A percentile compares a stretch with the other conserved stretches of the same genome.
These are phyloP conservation scores for Coleophora flavipennella DNA, from an alignment of 2,888 invertebrate genomes.

Conservation along the genomic window DNA sequence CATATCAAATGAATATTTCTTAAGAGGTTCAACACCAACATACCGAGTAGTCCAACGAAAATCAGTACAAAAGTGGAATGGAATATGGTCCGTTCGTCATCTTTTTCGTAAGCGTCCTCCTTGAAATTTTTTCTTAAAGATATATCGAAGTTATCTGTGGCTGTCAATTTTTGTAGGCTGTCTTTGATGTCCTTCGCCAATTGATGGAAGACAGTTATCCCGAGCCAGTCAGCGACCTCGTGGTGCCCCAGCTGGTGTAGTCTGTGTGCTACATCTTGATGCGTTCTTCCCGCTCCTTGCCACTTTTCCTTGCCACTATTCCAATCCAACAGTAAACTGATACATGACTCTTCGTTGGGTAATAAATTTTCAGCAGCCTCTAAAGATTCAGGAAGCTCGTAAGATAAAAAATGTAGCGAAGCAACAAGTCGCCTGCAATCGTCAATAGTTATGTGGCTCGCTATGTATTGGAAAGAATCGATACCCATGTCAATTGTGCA, in stretches of 20 bases:
- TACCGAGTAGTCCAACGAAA: constrained; percentile 20
- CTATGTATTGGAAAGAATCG: constrained; percentile 54
- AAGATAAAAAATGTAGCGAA: constrained; percentile 62
- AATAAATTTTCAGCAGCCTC: constrained; percentile 43
- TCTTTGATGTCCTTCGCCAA: constrained; percentile 61
- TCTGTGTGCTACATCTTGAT: constrained; percentile 66
- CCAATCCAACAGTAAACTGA: constrained; percentile 73
- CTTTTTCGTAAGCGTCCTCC: not conserved
- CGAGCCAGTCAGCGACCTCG: constrained; percentile 76
- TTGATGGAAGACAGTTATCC: constrained; percentile 67
- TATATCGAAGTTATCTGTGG: constrained; percentile 16
- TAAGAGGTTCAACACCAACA: constrained; percentile 19
- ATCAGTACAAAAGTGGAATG: constrained; percentile 32
- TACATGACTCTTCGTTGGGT: constrained; percentile 65
- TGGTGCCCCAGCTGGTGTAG: constrained; percentile 70
- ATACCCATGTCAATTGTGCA: constrained; percentile 40
- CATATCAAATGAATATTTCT: constrained; percentile 14
- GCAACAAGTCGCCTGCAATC: constrained; percentile 74
- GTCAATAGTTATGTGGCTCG: constrained; percentile 65
- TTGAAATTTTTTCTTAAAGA: not conserved
- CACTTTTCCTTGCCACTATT: constrained; percentile 40
- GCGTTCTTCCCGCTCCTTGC: constrained; percentile 72
- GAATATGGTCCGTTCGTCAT: constrained; percentile 27
- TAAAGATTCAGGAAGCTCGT: constrained; percentile 28
- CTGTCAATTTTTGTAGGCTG: constrained; percentile 16